Evolutionary conservation across 2,113 vertebrate species (phyloP).

Genomic region (Mohoua ochrocephala): DNA sequence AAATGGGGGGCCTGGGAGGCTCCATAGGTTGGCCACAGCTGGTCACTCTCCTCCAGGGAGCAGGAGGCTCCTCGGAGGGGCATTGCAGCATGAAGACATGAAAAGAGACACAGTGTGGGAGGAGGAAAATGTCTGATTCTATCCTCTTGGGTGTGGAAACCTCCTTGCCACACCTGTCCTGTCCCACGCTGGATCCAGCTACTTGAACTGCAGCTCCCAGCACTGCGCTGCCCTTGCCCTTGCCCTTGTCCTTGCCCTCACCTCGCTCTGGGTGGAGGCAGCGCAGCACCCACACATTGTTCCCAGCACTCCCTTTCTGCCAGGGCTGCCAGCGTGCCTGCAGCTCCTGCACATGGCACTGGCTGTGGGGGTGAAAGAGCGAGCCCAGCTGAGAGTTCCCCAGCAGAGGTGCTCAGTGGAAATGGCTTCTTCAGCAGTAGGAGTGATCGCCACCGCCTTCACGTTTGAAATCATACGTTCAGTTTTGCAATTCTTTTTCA

Average conservation of each 20-base stretch:
- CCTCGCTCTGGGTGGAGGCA: neutral
- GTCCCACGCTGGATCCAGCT: neutral
- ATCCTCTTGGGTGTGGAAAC: neutral
- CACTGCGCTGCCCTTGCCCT: neutral
- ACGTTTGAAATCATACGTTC: neutral
- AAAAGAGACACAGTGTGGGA: neutral
- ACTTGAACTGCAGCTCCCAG: neutral
- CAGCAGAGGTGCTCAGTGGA: neutral
- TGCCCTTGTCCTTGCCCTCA: neutral
- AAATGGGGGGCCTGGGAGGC: rapidly evolving
- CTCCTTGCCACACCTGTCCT: neutral
- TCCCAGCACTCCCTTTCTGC: neutral
- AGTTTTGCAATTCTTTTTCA: neutral
- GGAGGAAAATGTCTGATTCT: neutral
- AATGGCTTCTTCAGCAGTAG: neutral
- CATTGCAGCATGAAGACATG: neutral
- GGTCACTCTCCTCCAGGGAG: rapidly evolving
- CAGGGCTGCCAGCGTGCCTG: rapidly evolving
- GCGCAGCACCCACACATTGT: rapidly evolving
- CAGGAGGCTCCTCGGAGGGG: neutral
- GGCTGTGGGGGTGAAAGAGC: rapidly evolving
- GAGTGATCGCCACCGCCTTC: neutral
- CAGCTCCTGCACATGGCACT: neutral
- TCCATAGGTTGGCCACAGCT: neutral
- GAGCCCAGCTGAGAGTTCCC: neutral